Conservation (phyloP, 2,797 vertebrate species). For the Myotis planiceps region DNA sequence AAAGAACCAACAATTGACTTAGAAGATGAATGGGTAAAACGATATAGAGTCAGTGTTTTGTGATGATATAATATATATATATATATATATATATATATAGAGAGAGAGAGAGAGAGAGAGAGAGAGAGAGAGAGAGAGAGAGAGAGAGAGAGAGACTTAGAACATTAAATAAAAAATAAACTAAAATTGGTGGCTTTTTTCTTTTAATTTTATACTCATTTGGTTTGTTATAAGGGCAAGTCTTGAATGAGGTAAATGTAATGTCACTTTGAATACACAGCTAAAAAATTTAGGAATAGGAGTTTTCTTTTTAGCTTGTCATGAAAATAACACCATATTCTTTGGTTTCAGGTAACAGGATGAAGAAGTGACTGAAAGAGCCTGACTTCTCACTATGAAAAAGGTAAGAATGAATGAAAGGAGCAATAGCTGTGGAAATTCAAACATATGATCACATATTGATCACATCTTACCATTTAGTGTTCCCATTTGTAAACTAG, state of each 20-base stretch:
- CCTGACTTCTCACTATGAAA: background rate
- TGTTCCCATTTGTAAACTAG: constrained; percentile 10
- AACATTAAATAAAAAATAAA: background rate
- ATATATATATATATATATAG: too few relatives aligned
- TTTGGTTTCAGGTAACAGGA: constrained; percentile 5
- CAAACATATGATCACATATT: background rate
- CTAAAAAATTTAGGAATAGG: background rate
- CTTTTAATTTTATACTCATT: background rate
- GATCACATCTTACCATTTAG: background rate
- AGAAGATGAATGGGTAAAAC: background rate
- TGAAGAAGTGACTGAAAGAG: background rate
- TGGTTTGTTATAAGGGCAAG: background rate
- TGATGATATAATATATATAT: background rate
- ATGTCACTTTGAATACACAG: background rate
- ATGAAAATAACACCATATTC: background rate
- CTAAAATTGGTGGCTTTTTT: background rate
- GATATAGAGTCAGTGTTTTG: background rate
- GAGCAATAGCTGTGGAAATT: background rate
- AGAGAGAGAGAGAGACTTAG: background rate
- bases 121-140: too few relatives aligned
- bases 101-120: too few relatives aligned
- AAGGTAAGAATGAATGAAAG: background rate
- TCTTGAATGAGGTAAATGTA: background rate
- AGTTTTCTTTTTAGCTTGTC: background rate
- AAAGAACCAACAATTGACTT: background rate